Evolutionary conservation across 1,140 invertebrate genomes (phyloP).

Genomic region (Lamellibrachia luymesi): DNA sequence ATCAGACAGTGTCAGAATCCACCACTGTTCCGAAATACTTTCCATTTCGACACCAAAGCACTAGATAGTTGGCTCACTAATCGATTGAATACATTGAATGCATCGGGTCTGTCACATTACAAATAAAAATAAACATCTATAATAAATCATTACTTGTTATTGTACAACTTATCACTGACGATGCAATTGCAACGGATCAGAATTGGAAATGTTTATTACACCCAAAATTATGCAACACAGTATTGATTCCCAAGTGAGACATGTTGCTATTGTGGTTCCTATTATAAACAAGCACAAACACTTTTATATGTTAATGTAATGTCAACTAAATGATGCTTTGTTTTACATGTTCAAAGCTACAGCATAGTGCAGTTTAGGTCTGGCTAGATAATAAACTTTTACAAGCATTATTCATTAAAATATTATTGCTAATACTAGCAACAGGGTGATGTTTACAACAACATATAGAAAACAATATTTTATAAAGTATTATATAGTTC

Average conservation of each 20-base stretch:
- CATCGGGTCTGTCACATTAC: background rate
- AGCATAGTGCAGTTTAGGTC: background rate
- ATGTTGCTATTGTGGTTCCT: background rate
- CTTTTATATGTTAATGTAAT: background rate
- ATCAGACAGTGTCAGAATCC: background rate
- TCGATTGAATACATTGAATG: background rate
- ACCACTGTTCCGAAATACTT: too few species aligned
- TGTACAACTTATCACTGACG: background rate
- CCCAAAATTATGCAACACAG: too few species aligned
- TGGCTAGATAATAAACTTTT: background rate
- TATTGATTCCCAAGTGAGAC: background rate
- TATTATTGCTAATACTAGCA: background rate
- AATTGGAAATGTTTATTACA: too few species aligned
- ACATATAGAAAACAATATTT: too few species aligned
- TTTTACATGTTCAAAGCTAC: too few species aligned
- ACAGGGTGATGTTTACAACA: background rate
- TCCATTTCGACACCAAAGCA: too few species aligned
- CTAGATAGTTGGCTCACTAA: background rate
- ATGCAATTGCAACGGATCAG: background rate
- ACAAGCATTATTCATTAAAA: background rate
- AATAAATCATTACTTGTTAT: background rate
- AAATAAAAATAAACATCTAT: background rate
- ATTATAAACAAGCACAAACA: background rate
- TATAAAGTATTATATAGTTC: too few species aligned
- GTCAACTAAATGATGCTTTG: too few species aligned